These are phyloP conservation scores for Caenorhabditis japonica DNA, from an alignment of 2,888 invertebrate species.

Conservation along the genomic window DNA sequence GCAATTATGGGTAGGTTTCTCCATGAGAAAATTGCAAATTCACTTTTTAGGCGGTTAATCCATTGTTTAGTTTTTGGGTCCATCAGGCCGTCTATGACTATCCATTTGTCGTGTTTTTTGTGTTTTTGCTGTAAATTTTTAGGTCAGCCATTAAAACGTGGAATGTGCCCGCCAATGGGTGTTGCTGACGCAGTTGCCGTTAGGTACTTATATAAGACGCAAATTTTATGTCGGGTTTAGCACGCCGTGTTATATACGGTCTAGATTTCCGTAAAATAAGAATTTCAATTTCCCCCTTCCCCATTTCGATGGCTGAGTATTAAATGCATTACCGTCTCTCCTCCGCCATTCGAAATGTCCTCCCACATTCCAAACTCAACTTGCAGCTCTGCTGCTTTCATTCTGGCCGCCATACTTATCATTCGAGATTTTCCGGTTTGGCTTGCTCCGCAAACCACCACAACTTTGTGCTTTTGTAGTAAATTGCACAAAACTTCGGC, in stretches of 20 bases:
- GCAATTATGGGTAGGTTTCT: constrained; percentile 30
- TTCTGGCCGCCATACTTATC: constrained; percentile 28
- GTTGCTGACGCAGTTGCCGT: too few species aligned
- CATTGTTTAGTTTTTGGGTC: constrained; percentile 19
- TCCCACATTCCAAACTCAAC: constrained; percentile 40
- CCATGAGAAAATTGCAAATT: constrained; percentile 38
- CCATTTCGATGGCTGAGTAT: too few species aligned
- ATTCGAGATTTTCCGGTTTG: constrained; percentile 37
- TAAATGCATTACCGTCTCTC: constrained; percentile 45
- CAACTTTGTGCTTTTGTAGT: constrained; percentile 34
- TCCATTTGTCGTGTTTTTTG: constrained; percentile 41
- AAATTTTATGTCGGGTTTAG: too few species aligned
- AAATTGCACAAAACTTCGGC: constrained; percentile 18
- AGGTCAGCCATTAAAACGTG: neutral
- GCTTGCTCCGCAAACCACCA: constrained; percentile 33
- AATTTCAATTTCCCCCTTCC: too few species aligned
- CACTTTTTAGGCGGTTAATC: constrained; percentile 18
- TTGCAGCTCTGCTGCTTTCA: constrained; percentile 26
- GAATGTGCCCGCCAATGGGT: too few species aligned
- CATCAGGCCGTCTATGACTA: constrained; percentile 41
- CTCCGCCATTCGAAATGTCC: constrained; percentile 31
- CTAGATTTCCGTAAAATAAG: too few species aligned
- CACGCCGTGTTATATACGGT: too few species aligned
- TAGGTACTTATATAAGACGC: too few species aligned
- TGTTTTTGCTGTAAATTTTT: constrained; percentile 12